Evolutionary conservation across 2,113 vertebrate species (phyloP).

Genomic region (Chitala chitala): DNA sequence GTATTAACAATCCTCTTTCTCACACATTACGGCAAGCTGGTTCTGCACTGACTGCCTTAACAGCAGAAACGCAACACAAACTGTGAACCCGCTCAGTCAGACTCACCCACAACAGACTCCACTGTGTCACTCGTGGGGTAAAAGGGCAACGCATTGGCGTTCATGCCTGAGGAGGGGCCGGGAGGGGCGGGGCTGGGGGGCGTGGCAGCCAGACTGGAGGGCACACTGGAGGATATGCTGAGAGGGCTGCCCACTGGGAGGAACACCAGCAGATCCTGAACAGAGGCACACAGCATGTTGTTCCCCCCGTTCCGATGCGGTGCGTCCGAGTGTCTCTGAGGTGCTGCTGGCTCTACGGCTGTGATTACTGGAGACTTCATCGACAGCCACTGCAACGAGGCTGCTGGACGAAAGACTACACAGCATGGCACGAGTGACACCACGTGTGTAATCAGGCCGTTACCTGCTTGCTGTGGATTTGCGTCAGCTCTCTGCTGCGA

Average conservation of each 20-base stretch:
- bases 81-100: neutral
- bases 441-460: neutral
- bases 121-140: slow-evolving; percentile 97
- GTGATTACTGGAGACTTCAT: too few species aligned
- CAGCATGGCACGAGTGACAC: neutral
- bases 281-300: slow-evolving; percentile 37
- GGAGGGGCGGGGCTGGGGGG: slow-evolving; percentile 86
- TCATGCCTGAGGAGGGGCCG: slow-evolving; percentile 88
- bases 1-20: too few species aligned
- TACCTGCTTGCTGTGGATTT: slow-evolving; percentile 91
- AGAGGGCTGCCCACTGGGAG: slow-evolving; percentile 88
- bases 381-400: too few species aligned
- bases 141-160: slow-evolving; percentile 94
- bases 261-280: slow-evolving; percentile 86
- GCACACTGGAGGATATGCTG: slow-evolving; percentile 93
- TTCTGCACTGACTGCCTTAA: too few species aligned
- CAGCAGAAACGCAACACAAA: neutral
- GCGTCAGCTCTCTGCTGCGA: slow-evolving; percentile 74
- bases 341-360: too few species aligned
- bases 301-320: neutral
- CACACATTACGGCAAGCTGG: too few species aligned
- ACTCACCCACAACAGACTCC: slow-evolving; percentile 93
- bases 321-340: too few species aligned
- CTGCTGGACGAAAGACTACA: neutral
- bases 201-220: slow-evolving; percentile 91